Evolutionary conservation across 2,888 invertebrate species (phyloP), one percentile per base, ranked within the genome.

Genomic region (Lamellibrachia columna): DNA sequence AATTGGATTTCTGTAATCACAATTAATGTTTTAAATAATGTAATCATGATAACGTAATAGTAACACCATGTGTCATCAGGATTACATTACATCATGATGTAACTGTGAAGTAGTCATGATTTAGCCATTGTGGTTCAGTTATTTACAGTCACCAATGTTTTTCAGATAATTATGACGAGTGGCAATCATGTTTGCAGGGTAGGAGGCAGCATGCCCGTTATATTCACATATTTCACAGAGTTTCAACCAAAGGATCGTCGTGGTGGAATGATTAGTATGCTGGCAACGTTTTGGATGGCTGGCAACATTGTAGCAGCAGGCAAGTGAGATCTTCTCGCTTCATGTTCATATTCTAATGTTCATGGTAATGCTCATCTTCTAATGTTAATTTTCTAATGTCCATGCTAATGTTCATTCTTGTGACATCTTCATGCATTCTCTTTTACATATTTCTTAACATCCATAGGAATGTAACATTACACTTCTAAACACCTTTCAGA

Each of bases 261-360:
- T 95, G 99, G 99, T 92, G 98, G 98, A 92, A 98, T 98, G 98
- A 97, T 99, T 95, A 98, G 98, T 95, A 98, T 98, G 96, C 98
- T 99, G 98, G 98, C 99, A 93, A 98, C 98, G 92, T 99, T 98
- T 97, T 99, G 99, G 99, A 99, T 99, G 93, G 97, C 98, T 95
- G 99, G 99, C 94, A 98, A 98, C 96, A 97, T 99, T 94, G 98
- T 98, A 96, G 98, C 98, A 93, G 98, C 99, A 95, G 98, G 98
- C 96, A 91, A 91, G 75, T 58, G 28, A 1, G 11, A 53, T 91
- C 53, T 91, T 40, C 53, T 91, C 15, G 91, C n/a, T 91, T 75
- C n/a, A 75, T 75, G 22, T 22, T 22, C 15, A 11, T 75, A 75
- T 15, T 15, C 90, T 40, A 40, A 91, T 28, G 40, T 91, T 15